Evolutionary conservation across 2,888 invertebrate genomes (phyloP), one percentile per base, ranked within the genome.

Genomic region (Rhodophaea formosa): DNA sequence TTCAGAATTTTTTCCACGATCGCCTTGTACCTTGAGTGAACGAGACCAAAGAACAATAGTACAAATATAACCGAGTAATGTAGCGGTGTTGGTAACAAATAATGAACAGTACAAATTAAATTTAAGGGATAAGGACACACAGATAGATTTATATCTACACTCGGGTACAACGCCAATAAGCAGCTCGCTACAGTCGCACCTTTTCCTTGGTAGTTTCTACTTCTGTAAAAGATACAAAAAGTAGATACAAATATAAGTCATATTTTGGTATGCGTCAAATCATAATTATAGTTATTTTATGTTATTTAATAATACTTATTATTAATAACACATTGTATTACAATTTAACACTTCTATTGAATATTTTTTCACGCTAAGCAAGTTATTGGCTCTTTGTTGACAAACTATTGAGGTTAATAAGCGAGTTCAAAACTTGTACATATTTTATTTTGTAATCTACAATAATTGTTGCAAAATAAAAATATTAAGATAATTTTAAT

Each of bases 41-140:
- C 60, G 66, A 71, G 54, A 57, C 53, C 39, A 56, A 62, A 55
- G 17, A 60, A 60, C 70, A 77, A 80, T 79, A 88, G 88, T 89
- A 89, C 88, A 87, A 88, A 86, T 68, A 70, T 76, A 79, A 79
- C 82, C 84, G 76, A 78, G 76, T 67, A 54, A 68, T 77, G 70
- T 80, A 86, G 75, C 85, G 88, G 84, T 66, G 86, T 80, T 81
- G 87, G 86, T 84, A 75, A 82, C 77, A 80, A 77, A 73, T 75
- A 73, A 75, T 74, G 64, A 69, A 77, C 86, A 90, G 89, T 90
- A 90, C 89, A 90, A 90, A 90, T 88, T 90, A 89, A 80, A 85
- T 72, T 80, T 90, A 88, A 89, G 86, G 69, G 68, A 85, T 84
- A 80, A 60, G 66, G 77, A 74, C 71, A 71, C 67, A 46, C 35